Evolutionary conservation across 2,888 invertebrate genomes (phyloP).

Genomic region (Hemistola chrysoprasaria): DNA sequence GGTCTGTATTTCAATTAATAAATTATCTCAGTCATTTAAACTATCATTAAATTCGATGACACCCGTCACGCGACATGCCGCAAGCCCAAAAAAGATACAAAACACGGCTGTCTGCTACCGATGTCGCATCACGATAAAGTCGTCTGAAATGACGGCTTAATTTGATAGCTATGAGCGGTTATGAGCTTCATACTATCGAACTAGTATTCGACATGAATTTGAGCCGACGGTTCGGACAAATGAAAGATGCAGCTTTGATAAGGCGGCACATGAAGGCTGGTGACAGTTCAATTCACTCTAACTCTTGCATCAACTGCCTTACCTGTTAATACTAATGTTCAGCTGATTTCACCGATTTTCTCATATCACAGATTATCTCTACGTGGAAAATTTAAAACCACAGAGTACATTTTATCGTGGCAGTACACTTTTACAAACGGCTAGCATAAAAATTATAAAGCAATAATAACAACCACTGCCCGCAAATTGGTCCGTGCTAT

Average conservation of each 20-base stretch:
- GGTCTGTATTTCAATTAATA: slow-evolving; percentile 21
- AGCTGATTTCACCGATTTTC: no score
- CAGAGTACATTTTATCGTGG: no score
- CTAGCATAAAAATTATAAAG: slow-evolving; percentile 12
- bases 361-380: no score
- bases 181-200: slow-evolving; percentile 44
- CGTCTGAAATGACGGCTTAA: slow-evolving; percentile 63
- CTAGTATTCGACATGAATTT: slow-evolving; percentile 51
- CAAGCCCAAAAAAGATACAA: slow-evolving; percentile 49
- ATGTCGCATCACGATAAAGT: slow-evolving; percentile 64
- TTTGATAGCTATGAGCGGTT: slow-evolving; percentile 50
- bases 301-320: no score
- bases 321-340: no score
- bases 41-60: slow-evolving; percentile 35
- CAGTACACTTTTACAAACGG: background rate
- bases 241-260: slow-evolving; percentile 32
- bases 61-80: slow-evolving; percentile 42
- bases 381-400: no score
- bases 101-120: slow-evolving; percentile 53
- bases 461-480: slow-evolving; percentile 11
- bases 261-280: slow-evolving; percentile 19
- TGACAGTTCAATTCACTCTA: slow-evolving; percentile 16
- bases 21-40: slow-evolving; percentile 26
- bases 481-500: slow-evolving; percentile 12
- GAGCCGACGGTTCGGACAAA: slow-evolving; percentile 53